phyloP scores from a whole-genome alignment of 2,888 invertebrate genomes.

The Drosophila pseudotalamancana region DNA sequence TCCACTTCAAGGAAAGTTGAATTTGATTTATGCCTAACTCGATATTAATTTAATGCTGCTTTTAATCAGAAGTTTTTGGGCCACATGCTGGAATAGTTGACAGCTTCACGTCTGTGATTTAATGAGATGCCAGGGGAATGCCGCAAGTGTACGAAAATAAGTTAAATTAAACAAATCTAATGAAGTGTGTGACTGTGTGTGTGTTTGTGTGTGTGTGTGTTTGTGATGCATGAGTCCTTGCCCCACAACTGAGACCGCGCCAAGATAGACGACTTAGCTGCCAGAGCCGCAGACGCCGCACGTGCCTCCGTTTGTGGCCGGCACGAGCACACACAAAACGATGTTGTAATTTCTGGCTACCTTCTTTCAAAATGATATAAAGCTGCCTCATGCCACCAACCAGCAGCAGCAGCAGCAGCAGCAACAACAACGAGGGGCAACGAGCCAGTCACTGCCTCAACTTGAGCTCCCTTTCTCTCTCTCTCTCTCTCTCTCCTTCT shows the following conservation, averaged over 20 bases:
- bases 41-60: slow-evolving; percentile 26
- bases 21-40: slow-evolving; percentile 13
- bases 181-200: slow-evolving; percentile 52
- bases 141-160: slow-evolving; percentile 56
- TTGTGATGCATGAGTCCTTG: slow-evolving; percentile 43
- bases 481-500: too few relatives aligned
- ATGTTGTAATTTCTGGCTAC: slow-evolving; percentile 67
- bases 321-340: slow-evolving; percentile 34
- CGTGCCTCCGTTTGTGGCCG: slow-evolving; percentile 57
- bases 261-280: slow-evolving; percentile 61
- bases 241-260: slow-evolving; percentile 31
- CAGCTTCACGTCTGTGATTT: slow-evolving; percentile 46
- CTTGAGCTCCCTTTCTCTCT: too few relatives aligned
- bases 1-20: slow-evolving; percentile 23
- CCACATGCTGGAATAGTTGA: slow-evolving; percentile 14
- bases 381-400: slow-evolving; percentile 32
- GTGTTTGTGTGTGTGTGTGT: slow-evolving; percentile 4
- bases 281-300: slow-evolving; percentile 43
- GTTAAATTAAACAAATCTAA: slow-evolving; percentile 78
- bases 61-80: slow-evolving; percentile 34
- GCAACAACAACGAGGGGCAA: slow-evolving; percentile 13
- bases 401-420: slow-evolving; percentile 2
- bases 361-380: slow-evolving; percentile 64
- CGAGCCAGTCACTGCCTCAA: slow-evolving; percentile 31
- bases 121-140: slow-evolving; percentile 45